Base-by-base conservation (phyloP, 2,888 invertebrate species). In the Calameuta pallipes region DNA sequence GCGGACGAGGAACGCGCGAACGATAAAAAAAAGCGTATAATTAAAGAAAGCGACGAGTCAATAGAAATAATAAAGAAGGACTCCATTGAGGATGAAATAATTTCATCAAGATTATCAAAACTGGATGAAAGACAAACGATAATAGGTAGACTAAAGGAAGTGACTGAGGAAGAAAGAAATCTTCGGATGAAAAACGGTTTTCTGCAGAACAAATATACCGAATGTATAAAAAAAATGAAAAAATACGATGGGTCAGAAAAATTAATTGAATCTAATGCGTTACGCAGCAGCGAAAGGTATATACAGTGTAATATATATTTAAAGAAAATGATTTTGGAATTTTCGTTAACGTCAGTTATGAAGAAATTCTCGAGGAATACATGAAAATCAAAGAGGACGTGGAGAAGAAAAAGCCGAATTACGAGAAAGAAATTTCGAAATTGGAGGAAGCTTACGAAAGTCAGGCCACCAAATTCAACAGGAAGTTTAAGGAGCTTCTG, bases 151-250 rank as follows among this genome's bases (percentile, higher is more conserved):
- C 35, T 85, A 6, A 80, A 81, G 73, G 78, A 82, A 70, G 73
- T 85, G 13, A n/a, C 34, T 23, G 41, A 74, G 3, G 83, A 86
- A 23, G 73, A 77, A 3, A 82, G 77, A 71, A 35, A 75, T 1
- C 37, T 84, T 0, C 75, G 75, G 68, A 68, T 81, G 23, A 82
- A 79, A 56, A 87, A 85, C 75, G 83, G 78, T 69, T 86, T 83
- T 80, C 81, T 87, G 4, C 84, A 84, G 33, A 85, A 80, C 75
- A 81, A 84, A 35, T 84, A 82, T 70, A 79, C 80, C 31, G 79
- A 82, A 11, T 75, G 73, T 69, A 75, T 84, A 4, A 76, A 80
- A 56, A 56, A 56, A 56, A 56, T 2, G 1, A 23, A 56, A 23
- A 56, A 56, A 23, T 56, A 56, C 56, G 56, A 56, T 9, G 56